A percentile compares a stretch with the other conserved stretches of the same genome.
Evolutionary conservation across 2,888 invertebrate genomes (phyloP).

Genomic region (Melolontha melolontha): DNA sequence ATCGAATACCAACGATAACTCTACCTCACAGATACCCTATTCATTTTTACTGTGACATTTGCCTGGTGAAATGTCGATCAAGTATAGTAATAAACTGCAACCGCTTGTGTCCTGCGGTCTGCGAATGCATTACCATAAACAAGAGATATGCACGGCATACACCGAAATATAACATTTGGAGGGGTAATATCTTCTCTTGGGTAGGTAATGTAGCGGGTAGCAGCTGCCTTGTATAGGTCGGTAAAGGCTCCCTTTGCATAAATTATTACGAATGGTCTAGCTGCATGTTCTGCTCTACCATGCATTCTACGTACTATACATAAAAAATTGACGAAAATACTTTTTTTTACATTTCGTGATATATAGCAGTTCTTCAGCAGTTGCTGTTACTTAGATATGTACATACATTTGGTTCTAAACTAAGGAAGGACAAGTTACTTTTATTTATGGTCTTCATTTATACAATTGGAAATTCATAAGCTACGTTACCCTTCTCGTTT

Average conservation of each 20-base stretch:
- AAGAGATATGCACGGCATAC: constrained; percentile 13
- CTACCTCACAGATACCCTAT: constrained; percentile 1
- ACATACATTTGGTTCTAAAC: no score
- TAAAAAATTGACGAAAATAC: no score
- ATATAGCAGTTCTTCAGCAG: no score
- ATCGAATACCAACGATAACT: no score
- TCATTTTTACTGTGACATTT: constrained; percentile 16
- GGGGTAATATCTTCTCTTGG: constrained; percentile 11
- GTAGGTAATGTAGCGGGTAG: neutral
- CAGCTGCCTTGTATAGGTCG: constrained; percentile 13
- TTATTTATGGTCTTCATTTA: no score
- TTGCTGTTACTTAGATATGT: no score
- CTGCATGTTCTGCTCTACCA: no score
- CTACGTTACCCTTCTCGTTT: no score
- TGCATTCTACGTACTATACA: no score
- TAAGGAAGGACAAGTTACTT: no score
- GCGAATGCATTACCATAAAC: constrained; percentile 22
- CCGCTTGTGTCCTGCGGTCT: constrained; percentile 4
- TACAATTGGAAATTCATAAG: no score
- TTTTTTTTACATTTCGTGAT: no score
- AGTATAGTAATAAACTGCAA: constrained; percentile 13
- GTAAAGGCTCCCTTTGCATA: constrained; percentile 5
- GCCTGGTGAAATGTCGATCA: constrained; percentile 10
- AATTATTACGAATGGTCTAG: constrained; percentile 11
- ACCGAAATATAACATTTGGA: constrained; percentile 11